These are phyloP conservation scores for Caenorhabditis sp. DNA, from an alignment of 2,888 invertebrate species.

Conservation along the genomic window DNA sequence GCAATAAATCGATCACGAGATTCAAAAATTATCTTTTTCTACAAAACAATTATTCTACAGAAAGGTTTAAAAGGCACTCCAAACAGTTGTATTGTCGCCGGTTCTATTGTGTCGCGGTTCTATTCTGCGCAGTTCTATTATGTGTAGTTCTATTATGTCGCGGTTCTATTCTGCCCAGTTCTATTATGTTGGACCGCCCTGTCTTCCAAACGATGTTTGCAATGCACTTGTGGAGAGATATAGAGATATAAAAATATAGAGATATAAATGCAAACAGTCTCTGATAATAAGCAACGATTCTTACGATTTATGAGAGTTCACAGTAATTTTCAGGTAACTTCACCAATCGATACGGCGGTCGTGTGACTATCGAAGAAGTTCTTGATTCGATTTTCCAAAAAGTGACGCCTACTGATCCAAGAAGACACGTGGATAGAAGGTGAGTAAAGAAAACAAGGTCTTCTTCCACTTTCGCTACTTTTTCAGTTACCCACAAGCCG, in stretches of 20 bases:
- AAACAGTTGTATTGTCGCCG: no score
- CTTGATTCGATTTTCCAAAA: slow-evolving; percentile 87
- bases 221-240: slow-evolving; percentile 45
- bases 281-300: slow-evolving; percentile 15
- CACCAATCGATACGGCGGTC: slow-evolving; percentile 71
- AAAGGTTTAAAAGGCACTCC: no score
- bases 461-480: not conserved
- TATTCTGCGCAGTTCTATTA: no score
- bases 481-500: slow-evolving; percentile 46
- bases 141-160: no score
- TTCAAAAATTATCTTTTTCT: no score
- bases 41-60: no score
- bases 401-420: slow-evolving; percentile 84
- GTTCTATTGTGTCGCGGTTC: no score
- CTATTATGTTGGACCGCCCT: no score
- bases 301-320: not conserved
- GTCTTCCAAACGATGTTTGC: no score
- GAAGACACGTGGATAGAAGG: slow-evolving; percentile 65
- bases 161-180: no score
- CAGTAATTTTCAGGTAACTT: slow-evolving; percentile 54
- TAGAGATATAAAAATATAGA: no score
- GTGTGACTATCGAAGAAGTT: slow-evolving; percentile 89
- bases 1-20: no score
- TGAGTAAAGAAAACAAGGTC: not conserved
- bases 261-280: slow-evolving; percentile 34